Percentiles rank a stretch among this genome's conserved stretches.
These are phyloP conservation scores for Gonatopus flavifemur DNA, from an alignment of 1,140 invertebrate genomes.

Conservation along the genomic window DNA sequence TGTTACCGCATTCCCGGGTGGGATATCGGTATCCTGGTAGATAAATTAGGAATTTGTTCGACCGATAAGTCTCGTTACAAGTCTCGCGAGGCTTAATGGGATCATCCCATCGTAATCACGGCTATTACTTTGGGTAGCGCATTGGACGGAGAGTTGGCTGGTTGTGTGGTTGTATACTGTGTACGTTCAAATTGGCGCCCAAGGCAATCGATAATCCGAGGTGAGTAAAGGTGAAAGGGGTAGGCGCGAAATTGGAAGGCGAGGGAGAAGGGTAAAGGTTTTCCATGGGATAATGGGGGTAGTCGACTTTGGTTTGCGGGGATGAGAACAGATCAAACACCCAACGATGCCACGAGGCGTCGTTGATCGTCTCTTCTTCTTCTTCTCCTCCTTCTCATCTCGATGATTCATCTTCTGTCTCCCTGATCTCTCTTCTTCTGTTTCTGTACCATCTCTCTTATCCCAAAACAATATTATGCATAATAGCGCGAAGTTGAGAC, in stretches of 20 bases:
- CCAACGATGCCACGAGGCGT: too few relatives aligned
- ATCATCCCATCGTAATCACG: conserved; percentile 32
- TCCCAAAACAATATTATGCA: too few relatives aligned
- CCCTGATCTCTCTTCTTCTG: background rate
- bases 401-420: background rate
- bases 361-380: too few relatives aligned
- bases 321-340: conserved; percentile 25
- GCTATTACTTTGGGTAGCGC: conserved; percentile 29
- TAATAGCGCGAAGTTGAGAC: too few relatives aligned
- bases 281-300: conserved; percentile 31
- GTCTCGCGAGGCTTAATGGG: conserved; percentile 28
- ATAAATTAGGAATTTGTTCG: conserved; percentile 16
- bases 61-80: conserved; percentile 19
- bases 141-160: too few relatives aligned
- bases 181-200: conserved; percentile 21
- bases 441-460: background rate
- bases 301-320: conserved; percentile 25
- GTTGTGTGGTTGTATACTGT: conserved; percentile 17
- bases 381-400: too few relatives aligned
- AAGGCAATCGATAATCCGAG: conserved; percentile 33
- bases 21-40: too few relatives aligned
- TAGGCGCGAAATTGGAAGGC: conserved; percentile 31
- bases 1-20: too few relatives aligned
- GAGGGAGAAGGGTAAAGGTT: conserved; percentile 27
- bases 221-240: conserved; percentile 34